These are phyloP conservation scores for Aleiodes alternator DNA, from an alignment of 2,888 invertebrate genomes.

Conservation along the genomic window DNA sequence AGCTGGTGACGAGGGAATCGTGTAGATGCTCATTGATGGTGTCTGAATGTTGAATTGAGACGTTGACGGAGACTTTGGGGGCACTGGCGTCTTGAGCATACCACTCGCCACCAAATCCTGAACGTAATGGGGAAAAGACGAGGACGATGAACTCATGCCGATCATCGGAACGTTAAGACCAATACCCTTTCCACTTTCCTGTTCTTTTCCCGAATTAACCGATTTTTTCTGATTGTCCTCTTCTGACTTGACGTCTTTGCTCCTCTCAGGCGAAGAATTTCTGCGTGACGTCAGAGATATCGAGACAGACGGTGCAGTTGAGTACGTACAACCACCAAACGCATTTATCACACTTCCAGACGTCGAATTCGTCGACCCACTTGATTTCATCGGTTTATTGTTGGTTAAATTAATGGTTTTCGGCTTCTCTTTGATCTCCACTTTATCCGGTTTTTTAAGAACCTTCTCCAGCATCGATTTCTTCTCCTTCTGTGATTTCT, in stretches of 20 bases:
- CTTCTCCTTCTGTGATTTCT: conserved; percentile 67
- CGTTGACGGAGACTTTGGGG: conserved; percentile 52
- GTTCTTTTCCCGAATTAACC: no score
- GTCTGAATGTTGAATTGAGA: conserved; percentile 63
- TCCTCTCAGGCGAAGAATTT: conserved; percentile 31
- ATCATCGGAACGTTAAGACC: conserved; percentile 61
- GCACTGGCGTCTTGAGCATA: conserved; percentile 54
- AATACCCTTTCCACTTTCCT: conserved; percentile 37
- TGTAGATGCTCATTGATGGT: conserved; percentile 66
- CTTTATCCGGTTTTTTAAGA: conserved; percentile 58
- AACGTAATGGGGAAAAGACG: conserved; percentile 62
- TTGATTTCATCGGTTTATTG: not conserved
- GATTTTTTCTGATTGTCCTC: no score
- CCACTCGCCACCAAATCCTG: conserved; percentile 62
- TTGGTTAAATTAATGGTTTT: not conserved
- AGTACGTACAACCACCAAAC: conserved; percentile 24
- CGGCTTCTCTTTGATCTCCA: conserved; percentile 37
- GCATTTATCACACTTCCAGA: not conserved
- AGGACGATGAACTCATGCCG: not conserved
- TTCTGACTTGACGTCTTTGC: conserved; percentile 5
- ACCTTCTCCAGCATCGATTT: conserved; percentile 56
- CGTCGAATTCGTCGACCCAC: not conserved
- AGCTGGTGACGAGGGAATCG: conserved; percentile 57
- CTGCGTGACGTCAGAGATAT: conserved; percentile 34
- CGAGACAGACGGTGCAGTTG: conserved; percentile 28